Percentiles rank a stretch among this genome's conserved stretches.
phyloP scores from a whole-genome alignment of 2,888 invertebrate genomes.

The Stratiomys singularior region DNA sequence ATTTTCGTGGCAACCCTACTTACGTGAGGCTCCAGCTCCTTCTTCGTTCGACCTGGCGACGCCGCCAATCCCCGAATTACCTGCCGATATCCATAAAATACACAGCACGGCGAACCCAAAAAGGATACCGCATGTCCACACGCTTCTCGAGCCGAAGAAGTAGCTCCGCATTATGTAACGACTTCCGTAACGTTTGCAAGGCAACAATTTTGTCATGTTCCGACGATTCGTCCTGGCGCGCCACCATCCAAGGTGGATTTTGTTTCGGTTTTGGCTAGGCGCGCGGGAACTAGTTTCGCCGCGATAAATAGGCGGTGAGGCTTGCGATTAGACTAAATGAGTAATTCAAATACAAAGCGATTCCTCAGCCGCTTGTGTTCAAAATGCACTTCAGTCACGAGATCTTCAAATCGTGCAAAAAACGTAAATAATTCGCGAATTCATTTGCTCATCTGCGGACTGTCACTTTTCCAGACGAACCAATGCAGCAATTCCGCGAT shows the following conservation, averaged over 20 bases:
- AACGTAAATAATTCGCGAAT: no score
- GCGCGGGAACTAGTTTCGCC: no score
- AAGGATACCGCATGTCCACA: constrained; percentile 55
- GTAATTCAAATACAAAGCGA: no score
- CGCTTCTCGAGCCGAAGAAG: constrained; percentile 53
- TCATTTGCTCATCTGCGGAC: no score
- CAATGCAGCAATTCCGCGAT: no score
- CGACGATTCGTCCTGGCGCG: neutral
- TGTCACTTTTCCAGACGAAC: no score
- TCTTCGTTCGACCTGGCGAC: constrained; percentile 36
- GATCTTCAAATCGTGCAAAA: no score
- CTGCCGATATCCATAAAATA: constrained; percentile 57
- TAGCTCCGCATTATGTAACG: constrained; percentile 52
- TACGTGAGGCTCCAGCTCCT: constrained; percentile 50
- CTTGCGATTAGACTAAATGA: no score
- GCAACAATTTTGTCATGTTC: constrained; percentile 42
- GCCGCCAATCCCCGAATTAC: constrained; percentile 50
- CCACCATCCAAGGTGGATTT: neutral
- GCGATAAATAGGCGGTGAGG: no score
- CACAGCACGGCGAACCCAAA: constrained; percentile 55
- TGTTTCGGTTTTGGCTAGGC: no score
- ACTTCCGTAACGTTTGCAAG: constrained; percentile 44
- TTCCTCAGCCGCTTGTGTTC: no score
- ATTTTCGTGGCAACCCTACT: constrained; percentile 56
- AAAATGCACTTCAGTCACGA: no score